phyloP scores from a whole-genome alignment of 37 sponge, comb jelly and placozoan genomes.

The Axinella damicornis region DNA sequence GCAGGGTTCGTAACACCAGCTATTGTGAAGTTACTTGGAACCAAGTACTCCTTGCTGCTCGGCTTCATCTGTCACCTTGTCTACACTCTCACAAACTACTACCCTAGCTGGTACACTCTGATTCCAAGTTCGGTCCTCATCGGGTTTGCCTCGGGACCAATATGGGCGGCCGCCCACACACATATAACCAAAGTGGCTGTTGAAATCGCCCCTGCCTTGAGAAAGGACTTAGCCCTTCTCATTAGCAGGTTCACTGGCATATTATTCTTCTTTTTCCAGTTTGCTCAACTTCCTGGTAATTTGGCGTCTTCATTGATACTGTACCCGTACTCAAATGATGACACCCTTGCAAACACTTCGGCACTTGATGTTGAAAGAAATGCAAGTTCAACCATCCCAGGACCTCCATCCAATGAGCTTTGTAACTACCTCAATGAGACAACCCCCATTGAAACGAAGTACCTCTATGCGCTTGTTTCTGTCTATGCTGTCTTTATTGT shows the following conservation, averaged over 20 bases:
- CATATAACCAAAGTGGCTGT: conserved; percentile 47
- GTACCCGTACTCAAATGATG: conserved; percentile 22
- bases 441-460: neutral
- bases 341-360: no score
- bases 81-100: conserved; percentile 62
- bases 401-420: no score
- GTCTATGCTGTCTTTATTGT: conserved; percentile 39
- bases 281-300: conserved; percentile 41
- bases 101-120: conserved; percentile 76
- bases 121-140: conserved; percentile 56
- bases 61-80: conserved; percentile 27
- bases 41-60: conserved; percentile 35
- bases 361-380: no score
- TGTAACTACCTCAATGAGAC: no score
- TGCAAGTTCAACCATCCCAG: neutral
- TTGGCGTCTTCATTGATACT: conserved; percentile 45
- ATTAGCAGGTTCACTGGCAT: conserved; percentile 35
- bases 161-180: conserved; percentile 40
- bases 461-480: conserved; percentile 18
- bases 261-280: conserved; percentile 28
- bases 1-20: conserved; percentile 39
- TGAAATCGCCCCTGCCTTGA: conserved; percentile 12
- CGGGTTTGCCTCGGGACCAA: conserved; percentile 62
- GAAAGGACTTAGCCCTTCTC: conserved; percentile 1
- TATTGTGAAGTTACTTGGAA: conserved; percentile 36